Evolutionary conservation across 2,113 vertebrate genomes (phyloP).

Genomic region (Chiloscyllium plagiosum): DNA sequence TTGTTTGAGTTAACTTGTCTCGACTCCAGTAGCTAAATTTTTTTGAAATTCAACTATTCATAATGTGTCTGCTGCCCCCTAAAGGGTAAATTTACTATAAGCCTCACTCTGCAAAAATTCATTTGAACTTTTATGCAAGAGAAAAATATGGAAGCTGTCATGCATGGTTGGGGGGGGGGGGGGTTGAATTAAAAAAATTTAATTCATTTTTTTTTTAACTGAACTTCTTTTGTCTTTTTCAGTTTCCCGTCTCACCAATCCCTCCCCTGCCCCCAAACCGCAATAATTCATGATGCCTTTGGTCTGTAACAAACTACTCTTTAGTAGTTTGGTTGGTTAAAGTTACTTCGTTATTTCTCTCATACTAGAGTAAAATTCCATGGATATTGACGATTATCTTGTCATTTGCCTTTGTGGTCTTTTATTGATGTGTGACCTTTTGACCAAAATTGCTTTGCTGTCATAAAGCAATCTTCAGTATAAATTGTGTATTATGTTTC

Average conservation of each 20-base stretch:
- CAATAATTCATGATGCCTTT: not conserved
- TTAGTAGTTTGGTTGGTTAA: not conserved
- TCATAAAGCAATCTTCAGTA: not conserved
- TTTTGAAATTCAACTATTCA: not conserved
- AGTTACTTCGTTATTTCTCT: not conserved
- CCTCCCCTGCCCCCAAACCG: not conserved
- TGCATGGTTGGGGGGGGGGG: not conserved
- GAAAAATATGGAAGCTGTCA: not conserved
- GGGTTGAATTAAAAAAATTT: not conserved
- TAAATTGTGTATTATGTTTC: not conserved
- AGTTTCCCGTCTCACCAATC: no score
- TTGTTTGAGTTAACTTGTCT: not conserved
- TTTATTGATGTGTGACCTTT: not conserved
- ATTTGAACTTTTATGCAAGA: not conserved
- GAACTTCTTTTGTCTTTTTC: not conserved
- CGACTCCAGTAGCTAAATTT: not conserved
- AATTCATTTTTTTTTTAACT: not conserved
- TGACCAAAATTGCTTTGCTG: not conserved
- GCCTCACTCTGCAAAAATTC: no score
- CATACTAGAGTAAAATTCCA: not conserved
- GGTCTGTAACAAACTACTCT: not conserved
- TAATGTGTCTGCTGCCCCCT: constrained; percentile 8
- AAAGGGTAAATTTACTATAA: not conserved
- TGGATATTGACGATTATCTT: not conserved
- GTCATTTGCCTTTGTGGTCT: not conserved